Percentiles rank a stretch among this genome's conserved stretches.
Conservation (phyloP, 2,888 invertebrate species). For the Litoditis marina region DNA sequence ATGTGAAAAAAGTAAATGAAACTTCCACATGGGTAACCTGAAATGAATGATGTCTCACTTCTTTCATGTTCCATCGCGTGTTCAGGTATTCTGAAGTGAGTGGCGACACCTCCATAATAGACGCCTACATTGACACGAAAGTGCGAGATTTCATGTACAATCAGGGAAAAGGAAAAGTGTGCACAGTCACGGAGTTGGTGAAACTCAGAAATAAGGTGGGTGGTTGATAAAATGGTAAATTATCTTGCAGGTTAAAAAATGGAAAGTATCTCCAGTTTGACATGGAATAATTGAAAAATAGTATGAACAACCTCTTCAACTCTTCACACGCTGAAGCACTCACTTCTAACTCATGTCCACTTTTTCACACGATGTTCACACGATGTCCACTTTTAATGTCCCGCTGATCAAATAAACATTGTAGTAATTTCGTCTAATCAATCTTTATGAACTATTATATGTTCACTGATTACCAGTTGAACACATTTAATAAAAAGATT, state of each 20-base stretch:
- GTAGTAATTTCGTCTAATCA: no score
- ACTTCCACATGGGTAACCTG: neutral
- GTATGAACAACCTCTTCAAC: no score
- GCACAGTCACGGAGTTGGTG: conserved; percentile 83
- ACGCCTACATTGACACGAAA: conserved; percentile 35
- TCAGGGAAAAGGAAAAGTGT: conserved; percentile 82
- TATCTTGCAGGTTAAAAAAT: neutral
- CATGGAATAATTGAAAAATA: no score
- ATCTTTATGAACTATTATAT: no score
- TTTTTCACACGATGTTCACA: no score
- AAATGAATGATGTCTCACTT: neutral
- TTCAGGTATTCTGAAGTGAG: conserved; percentile 48
- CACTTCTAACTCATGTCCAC: no score
- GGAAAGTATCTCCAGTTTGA: no score
- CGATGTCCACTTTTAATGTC: no score
- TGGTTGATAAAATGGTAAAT: neutral
- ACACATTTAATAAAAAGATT: neutral
- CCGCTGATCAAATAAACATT: no score
- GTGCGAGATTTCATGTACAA: conserved; percentile 89
- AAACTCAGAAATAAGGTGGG: conserved; percentile 74
- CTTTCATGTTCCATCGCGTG: neutral
- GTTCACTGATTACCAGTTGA: no score
- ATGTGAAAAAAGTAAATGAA: neutral
- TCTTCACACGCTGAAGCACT: no score
- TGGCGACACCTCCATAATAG: conserved; percentile 48